phyloP scores from a whole-genome alignment of 2,888 invertebrate species.

The Amphipoea oculea region DNA sequence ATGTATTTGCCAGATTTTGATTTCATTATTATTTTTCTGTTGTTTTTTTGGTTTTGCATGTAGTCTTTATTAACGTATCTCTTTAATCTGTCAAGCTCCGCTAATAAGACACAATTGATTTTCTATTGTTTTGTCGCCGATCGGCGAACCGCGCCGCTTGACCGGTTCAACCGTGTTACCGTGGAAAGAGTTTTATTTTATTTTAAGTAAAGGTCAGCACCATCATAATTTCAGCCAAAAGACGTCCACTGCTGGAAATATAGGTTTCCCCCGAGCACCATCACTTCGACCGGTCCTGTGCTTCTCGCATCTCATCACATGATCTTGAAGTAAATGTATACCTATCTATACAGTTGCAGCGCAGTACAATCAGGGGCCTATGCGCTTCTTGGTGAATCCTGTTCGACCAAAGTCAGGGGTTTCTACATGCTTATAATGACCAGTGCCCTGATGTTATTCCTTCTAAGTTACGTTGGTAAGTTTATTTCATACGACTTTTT shows the following conservation, averaged over 20 bases:
- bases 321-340: neutral
- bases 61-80: neutral
- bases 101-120: too few species aligned
- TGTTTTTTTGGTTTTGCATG: neutral
- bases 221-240: too few species aligned
- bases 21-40: neutral
- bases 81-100: too few species aligned
- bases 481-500: neutral
- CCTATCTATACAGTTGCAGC: conserved; percentile 54
- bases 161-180: too few species aligned
- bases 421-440: conserved; percentile 64
- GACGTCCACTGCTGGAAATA: too few species aligned
- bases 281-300: too few species aligned
- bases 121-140: too few species aligned
- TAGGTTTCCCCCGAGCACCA: too few species aligned
- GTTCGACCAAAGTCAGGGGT: conserved; percentile 54
- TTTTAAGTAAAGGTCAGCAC: neutral
- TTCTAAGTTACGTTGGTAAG: conserved; percentile 66
- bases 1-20: neutral
- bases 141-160: too few species aligned
- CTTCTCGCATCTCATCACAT: too few species aligned
- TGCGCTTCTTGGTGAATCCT: conserved; percentile 64
- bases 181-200: neutral
- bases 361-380: conserved; percentile 62
- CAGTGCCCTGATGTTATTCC: conserved; percentile 53